phyloP scores from a whole-genome alignment of 2,113 vertebrate species.

The Tenebrosternarchus preto region DNA sequence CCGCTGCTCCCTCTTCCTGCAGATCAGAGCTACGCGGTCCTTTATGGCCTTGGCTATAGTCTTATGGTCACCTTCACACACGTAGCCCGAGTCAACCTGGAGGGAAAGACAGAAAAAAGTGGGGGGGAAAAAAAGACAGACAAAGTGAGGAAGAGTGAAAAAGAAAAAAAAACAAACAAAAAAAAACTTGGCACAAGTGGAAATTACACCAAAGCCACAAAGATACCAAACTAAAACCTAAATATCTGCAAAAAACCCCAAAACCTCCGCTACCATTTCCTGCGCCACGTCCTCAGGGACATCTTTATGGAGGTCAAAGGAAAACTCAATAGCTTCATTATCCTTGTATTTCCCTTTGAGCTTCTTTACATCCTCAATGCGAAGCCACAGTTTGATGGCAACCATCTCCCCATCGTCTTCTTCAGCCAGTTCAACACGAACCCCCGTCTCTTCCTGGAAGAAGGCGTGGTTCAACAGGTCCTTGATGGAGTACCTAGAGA shows the following conservation, averaged over 20 bases:
- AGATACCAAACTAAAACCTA: neutral
- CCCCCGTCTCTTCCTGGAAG: conserved; percentile 97
- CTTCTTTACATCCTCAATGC: conserved; percentile 97
- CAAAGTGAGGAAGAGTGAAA: neutral
- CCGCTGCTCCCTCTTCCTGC: conserved; percentile 91
- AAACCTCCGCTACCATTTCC: conserved; percentile 86
- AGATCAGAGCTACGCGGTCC: conserved; percentile 93
- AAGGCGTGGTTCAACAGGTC: conserved; percentile 98
- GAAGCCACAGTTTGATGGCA: conserved; percentile 93
- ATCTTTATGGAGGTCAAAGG: conserved; percentile 94
- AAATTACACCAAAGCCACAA: neutral
- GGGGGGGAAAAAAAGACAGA: neutral
- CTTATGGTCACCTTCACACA: conserved; percentile 96
- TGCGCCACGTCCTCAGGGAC: conserved; percentile 95
- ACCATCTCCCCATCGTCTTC: conserved; percentile 97
- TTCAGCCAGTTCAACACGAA: conserved; percentile 96
- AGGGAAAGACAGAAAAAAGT: neutral
- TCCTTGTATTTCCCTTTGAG: conserved; percentile 99
- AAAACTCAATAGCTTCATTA: conserved; percentile 98
- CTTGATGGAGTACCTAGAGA: conserved; percentile 91
- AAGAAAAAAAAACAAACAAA: neutral
- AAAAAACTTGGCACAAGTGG: neutral
- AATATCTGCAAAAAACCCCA: neutral
- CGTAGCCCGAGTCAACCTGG: conserved; percentile 95
- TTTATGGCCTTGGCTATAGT: conserved; percentile 98